Conservation (phyloP, 2,113 vertebrate species). For the Rhinogobius similis region DNA sequence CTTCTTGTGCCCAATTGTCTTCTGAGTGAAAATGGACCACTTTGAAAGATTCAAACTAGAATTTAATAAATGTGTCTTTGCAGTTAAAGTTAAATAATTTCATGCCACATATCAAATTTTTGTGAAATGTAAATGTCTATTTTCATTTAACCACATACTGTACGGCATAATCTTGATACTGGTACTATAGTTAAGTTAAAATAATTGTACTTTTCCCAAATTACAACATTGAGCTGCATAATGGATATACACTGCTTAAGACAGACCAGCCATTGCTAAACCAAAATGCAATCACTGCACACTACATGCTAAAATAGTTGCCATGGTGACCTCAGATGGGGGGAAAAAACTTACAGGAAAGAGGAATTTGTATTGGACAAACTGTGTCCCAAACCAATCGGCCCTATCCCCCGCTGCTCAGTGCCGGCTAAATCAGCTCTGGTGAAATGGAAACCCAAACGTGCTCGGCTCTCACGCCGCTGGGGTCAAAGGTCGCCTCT, state of each 20-base stretch:
- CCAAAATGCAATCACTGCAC: neutral
- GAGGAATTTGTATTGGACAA: conserved; percentile 4
- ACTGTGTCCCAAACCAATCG: conserved; percentile 3
- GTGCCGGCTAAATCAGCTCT: conserved; percentile 3
- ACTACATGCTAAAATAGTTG: neutral
- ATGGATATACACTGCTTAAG: neutral
- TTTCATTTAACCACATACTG: no score
- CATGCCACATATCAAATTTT: neutral
- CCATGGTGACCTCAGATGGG: neutral
- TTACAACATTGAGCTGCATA: neutral
- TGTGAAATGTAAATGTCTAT: no score
- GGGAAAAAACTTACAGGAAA: neutral
- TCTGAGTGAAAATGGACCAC: neutral
- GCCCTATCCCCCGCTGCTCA: neutral
- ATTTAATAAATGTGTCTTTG: neutral
- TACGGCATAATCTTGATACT: no score
- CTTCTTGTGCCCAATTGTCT: neutral
- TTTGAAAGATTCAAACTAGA: neutral
- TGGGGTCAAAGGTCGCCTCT: conserved; percentile 42
- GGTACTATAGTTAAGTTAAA: no score
- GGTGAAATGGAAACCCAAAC: conserved; percentile 13
- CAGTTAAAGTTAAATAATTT: no score
- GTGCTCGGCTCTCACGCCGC: neutral
- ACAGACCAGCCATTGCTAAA: neutral
- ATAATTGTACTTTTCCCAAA: no score